These are phyloP conservation scores for Colaptes auratus DNA, from an alignment of 2,113 vertebrate genomes.

Conservation along the genomic window DNA sequence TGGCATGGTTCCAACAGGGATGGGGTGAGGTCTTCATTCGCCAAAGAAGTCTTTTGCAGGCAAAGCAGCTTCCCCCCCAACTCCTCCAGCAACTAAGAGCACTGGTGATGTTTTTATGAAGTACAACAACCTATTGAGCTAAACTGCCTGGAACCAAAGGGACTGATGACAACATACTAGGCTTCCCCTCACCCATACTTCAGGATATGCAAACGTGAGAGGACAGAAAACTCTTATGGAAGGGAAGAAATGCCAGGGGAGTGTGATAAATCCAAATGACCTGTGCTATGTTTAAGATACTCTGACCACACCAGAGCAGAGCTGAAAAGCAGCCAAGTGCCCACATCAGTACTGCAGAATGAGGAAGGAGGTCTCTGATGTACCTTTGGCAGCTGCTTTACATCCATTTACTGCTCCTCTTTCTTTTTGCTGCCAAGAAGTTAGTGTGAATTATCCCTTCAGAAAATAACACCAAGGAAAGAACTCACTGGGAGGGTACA, in stretches of 20 bases:
- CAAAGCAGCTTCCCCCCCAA: neutral
- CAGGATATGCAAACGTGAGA: neutral
- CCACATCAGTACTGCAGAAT: neutral
- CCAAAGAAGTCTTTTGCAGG: neutral
- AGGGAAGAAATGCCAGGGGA: neutral
- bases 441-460: neutral
- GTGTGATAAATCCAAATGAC: constrained; percentile 22
- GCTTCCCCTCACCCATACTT: neutral
- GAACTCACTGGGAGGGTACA: neutral
- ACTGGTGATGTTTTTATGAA: neutral
- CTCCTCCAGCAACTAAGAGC: neutral
- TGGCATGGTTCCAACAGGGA: neutral
- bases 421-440: constrained; percentile 9
- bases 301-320: neutral
- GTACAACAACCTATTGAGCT: neutral
- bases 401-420: neutral
- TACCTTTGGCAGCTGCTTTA: constrained; percentile 15
- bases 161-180: neutral
- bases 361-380: neutral
- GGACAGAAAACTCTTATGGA: neutral
- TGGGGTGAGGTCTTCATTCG: neutral
- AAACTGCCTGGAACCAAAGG: neutral
- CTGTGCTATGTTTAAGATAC: neutral
- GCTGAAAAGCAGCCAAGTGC: constrained; percentile 29
- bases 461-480: neutral